These are phyloP conservation scores for Xanthia togata DNA, from an alignment of 2,888 invertebrate genomes.

Conservation along the genomic window DNA sequence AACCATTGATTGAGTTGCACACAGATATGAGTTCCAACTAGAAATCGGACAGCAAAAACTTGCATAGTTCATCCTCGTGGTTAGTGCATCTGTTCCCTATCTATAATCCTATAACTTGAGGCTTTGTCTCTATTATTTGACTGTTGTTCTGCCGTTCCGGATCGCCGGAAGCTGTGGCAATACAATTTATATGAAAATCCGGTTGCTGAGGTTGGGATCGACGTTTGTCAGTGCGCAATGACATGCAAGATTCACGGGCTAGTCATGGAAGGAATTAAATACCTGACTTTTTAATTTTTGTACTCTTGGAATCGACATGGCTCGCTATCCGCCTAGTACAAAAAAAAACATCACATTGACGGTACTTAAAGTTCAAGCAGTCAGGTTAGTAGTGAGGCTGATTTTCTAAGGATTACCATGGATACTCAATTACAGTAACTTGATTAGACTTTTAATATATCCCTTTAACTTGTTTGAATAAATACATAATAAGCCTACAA, in stretches of 20 bases:
- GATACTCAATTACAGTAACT: neutral
- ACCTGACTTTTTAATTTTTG: neutral
- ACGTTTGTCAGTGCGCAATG: constrained; percentile 30
- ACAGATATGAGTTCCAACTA: neutral
- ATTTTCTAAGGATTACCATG: neutral
- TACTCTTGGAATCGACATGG: neutral
- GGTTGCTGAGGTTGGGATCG: constrained; percentile 24
- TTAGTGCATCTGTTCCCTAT: neutral
- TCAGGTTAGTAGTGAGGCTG: neutral
- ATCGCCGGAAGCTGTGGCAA: constrained; percentile 27
- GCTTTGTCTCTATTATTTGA: constrained; percentile 42
- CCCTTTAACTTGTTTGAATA: neutral
- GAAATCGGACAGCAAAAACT: neutral
- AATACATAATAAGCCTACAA: neutral
- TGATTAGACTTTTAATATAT: neutral
- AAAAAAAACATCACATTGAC: neutral
- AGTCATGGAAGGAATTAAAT: no score
- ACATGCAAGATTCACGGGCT: constrained; percentile 27
- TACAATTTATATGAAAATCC: constrained; percentile 48
- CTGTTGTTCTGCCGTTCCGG: constrained; percentile 3
- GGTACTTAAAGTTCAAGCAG: neutral
- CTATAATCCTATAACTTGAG: constrained; percentile 26
- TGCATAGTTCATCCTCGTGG: constrained; percentile 13
- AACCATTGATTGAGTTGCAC: neutral
- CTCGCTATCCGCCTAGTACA: neutral